Evolutionary conservation across 30 jellyfish, hydroid and myxozoan genomes (phyloP).

Genomic region (Turritopsis dohrnii): DNA sequence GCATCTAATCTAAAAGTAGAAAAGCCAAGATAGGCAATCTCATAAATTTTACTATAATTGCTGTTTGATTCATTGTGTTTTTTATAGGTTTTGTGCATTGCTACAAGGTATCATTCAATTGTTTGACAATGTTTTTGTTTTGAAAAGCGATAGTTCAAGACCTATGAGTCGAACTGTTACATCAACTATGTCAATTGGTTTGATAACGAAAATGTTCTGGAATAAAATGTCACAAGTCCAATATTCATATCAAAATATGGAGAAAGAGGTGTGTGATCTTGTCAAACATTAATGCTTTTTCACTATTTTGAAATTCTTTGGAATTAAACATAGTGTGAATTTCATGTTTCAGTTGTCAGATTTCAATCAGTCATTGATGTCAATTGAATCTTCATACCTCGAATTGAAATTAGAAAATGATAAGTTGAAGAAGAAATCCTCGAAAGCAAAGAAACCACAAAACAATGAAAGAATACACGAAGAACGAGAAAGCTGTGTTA

Average conservation of each 20-base stretch:
- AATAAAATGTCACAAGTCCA: constrained; percentile 48
- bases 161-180: constrained; percentile 53
- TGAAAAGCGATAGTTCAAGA: constrained; percentile 10
- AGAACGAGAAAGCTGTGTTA: not conserved
- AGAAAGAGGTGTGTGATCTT: constrained; percentile 12
- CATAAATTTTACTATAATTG: no score
- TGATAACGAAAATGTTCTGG: constrained; percentile 69
- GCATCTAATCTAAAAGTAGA: not conserved
- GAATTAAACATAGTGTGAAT: no score
- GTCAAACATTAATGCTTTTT: not conserved
- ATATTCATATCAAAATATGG: constrained; percentile 2
- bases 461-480: not conserved
- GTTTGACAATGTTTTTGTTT: constrained; percentile 32
- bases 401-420: constrained; percentile 15
- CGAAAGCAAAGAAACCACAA: constrained; percentile 15
- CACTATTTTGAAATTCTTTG: no score
- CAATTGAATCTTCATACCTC: not conserved
- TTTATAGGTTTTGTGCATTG: constrained; percentile 52
- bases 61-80: not conserved
- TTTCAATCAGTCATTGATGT: constrained; percentile 31
- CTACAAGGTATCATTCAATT: constrained; percentile 49
- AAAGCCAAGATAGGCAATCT: no score
- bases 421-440: not conserved
- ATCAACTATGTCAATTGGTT: constrained; percentile 79
- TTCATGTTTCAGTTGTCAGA: constrained; percentile 18